Percentiles rank a stretch among this genome's conserved stretches.
These are phyloP conservation scores for Labia minor DNA, from an alignment of 2,888 invertebrate genomes.

Conservation along the genomic window DNA sequence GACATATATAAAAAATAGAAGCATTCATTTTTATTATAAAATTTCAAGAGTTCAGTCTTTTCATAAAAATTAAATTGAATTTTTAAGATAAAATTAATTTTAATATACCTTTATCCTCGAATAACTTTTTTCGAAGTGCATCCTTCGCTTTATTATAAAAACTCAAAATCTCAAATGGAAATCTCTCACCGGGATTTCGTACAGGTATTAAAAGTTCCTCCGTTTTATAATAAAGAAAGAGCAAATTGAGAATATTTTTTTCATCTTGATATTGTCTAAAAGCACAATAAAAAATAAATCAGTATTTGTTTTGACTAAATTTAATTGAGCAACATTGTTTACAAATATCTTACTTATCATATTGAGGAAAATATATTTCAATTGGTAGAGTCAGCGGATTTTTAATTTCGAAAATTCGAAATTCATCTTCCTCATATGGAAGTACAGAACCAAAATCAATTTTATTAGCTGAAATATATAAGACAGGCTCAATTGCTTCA, in stretches of 20 bases:
- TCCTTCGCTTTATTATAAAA: constrained; percentile 20
- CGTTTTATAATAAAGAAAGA: constrained; percentile 35
- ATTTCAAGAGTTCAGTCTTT: too few relatives aligned
- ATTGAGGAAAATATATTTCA: constrained; percentile 57
- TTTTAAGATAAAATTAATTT: too few relatives aligned
- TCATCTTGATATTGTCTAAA: constrained; percentile 34
- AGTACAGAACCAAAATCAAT: constrained; percentile 51
- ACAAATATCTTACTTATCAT: constrained; percentile 44
- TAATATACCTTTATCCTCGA: neutral
- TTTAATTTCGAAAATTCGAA: constrained; percentile 46
- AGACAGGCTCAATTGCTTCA: constrained; percentile 42
- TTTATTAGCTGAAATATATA: constrained; percentile 41
- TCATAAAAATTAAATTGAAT: too few relatives aligned
- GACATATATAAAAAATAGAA: too few relatives aligned
- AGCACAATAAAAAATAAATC: too few relatives aligned
- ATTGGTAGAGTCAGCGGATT: constrained; percentile 55
- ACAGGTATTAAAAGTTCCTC: constrained; percentile 36
- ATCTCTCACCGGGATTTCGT: constrained; percentile 32
- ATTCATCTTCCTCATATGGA: constrained; percentile 49
- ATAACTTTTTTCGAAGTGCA: constrained; percentile 3
- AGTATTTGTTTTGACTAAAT: too few relatives aligned
- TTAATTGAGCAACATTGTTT: too few relatives aligned
- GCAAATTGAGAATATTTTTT: constrained; percentile 32
- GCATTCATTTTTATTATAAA: too few relatives aligned
- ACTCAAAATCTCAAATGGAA: constrained; percentile 29